Evolutionary conservation across 2,113 vertebrate species (phyloP).

Genomic region (Gasterosteus nipponicus): DNA sequence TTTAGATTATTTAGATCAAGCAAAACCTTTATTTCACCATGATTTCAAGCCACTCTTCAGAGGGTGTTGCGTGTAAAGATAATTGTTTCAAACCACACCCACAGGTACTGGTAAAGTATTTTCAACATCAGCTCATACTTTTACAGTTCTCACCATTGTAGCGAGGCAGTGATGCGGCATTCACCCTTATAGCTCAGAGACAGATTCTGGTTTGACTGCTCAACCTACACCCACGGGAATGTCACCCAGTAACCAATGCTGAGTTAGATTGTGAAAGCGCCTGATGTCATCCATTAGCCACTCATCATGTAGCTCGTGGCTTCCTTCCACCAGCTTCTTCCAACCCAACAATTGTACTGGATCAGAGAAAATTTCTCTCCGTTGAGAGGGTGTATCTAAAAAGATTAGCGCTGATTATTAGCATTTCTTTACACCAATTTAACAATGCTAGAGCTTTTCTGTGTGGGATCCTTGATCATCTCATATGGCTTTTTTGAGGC

Average conservation of each 20-base stretch:
- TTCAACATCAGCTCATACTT: neutral
- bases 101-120: neutral
- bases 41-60: neutral
- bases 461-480: neutral
- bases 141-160: neutral
- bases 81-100: no score
- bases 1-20: neutral
- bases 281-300: neutral
- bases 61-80: neutral
- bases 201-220: neutral
- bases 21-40: neutral
- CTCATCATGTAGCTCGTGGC: neutral
- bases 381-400: neutral
- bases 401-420: neutral
- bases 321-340: neutral
- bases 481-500: neutral
- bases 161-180: neutral
- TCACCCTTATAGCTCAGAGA: neutral
- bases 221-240: neutral
- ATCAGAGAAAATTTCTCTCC: neutral
- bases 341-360: neutral
- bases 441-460: neutral
- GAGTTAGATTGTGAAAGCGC: neutral
- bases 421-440: neutral
- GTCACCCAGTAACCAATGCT: neutral